Evolutionary conservation across 2,888 invertebrate species (phyloP), one percentile per base, ranked within the genome.

Genomic region (Tryphoninae sp.): DNA sequence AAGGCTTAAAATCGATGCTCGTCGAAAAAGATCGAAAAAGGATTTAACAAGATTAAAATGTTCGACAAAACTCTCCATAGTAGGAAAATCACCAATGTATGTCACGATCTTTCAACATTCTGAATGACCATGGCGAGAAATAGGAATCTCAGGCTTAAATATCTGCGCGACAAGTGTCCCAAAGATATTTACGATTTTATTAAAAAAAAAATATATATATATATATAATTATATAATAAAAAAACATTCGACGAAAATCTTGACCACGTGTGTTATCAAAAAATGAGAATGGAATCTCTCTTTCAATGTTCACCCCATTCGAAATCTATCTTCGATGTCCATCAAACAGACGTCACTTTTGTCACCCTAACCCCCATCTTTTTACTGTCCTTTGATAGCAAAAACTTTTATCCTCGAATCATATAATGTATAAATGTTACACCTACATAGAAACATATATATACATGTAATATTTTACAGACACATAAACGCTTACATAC

Each of bases 31-130:
- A 81, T 83, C 83, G 76, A 73, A 73, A 71, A 58, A 40, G 81
- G 83, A 77, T 77, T 81, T 83, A 81, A 83, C 81, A 42, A 83
- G 83, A 83, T 83, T 83, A 81, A 74, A 83, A 73, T 64, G 73
- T 61, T 78, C 72, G 75, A 78, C 79, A 75, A 71, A 67, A 22
- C 55, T n/a, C 55, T 61, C 16, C 42, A 62, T 68, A 22, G 65
- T 45, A 19, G n/a, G 11, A 3, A 64, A 40, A 49, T 42, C 45
- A 22, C 45, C 9, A 42, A 62, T 77, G 9, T 19, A 53, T 16
- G 16, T 13, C 59, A 40, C 76, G 74, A 83, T 73, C 68, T 26
- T 73, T 69, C 71, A 51, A 49, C 22, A 42, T 62, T n/a, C 59
- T 42, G 62, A 80, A 67, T 77, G 62, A 62, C 45, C 67, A 9